Base-by-base conservation (phyloP, 1,140 invertebrate genomes). In the Rhyzopertha dominica region DNA sequence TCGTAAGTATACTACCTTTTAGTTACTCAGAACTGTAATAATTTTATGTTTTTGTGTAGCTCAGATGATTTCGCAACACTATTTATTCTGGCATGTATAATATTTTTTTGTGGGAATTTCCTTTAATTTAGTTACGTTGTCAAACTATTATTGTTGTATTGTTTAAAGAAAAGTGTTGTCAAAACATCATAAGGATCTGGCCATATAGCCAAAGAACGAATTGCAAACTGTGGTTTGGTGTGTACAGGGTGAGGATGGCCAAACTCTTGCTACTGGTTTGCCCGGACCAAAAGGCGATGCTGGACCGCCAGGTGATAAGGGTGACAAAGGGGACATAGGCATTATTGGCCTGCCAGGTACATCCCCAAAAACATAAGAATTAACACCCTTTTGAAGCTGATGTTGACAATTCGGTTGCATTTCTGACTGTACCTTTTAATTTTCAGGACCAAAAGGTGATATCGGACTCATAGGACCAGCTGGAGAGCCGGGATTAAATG, bases 251-350 rank as follows among this genome's bases (percentile, higher is more conserved):
- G 61, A 59, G 49, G 64, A 70, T 51, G 73, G 71, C 30, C 64
- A 67, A 49, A 66, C 61, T 25, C 61, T 71, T 46, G 61, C 63
- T 38, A 68, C 69, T 32, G 71, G 73, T 35, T 58, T 64, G 16
- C 68, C 70, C 22, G 73, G 73, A 25, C 61, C 58, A 26, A 70
- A 69, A 39, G 72, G 72, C 7, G 67, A 70, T 37, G 12, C 47
- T 46, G 90, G 90, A 34, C 77, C 79, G 49, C 74, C 80, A 50
- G 89, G 89, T 29, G 82, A 84, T 3, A 90, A 90, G 67, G 90
- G 89, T 38, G 85, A 87, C 53, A 90, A 88, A 63, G 89, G 89
- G 26, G 84, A 88, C 22, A 89, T 89, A 62, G 90, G 90, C 47
- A 87, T 89, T 30, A 86, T 87, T 35, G 62, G 62, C 55, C 53